Evolutionary conservation across 2,797 vertebrate species (phyloP).

Genomic region (Nyctalus aviator): DNA sequence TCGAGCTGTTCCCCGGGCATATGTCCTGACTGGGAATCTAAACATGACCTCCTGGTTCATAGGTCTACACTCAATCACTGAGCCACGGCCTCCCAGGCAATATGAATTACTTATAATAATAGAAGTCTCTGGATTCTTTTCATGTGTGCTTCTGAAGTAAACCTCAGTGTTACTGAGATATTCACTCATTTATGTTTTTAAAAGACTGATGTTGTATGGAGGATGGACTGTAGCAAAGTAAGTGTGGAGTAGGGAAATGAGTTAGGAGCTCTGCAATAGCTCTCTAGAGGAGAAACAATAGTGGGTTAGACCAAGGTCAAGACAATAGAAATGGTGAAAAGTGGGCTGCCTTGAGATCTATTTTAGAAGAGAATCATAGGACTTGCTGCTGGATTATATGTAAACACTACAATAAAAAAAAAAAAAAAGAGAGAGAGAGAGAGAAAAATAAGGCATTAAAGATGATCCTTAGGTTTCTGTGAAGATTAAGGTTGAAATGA

Average conservation of each 20-base stretch:
- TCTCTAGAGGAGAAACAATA: neutral
- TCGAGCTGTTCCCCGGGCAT: too few relatives aligned
- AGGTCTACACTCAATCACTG: too few relatives aligned
- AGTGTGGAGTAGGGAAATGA: neutral
- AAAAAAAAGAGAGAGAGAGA: neutral
- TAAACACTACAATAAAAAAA: neutral
- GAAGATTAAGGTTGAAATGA: neutral
- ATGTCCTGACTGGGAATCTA: too few relatives aligned
- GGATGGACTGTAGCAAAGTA: neutral
- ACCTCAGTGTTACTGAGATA: neutral
- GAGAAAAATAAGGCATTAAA: conserved; percentile 42
- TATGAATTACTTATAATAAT: neutral
- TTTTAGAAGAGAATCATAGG: conserved; percentile 19
- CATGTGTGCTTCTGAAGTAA: conserved; percentile 30
- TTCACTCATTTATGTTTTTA: conserved; percentile 35
- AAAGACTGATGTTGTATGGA: conserved; percentile 18
- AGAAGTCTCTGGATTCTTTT: conserved; percentile 30
- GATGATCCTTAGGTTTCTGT: conserved; percentile 39
- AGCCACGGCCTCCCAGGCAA: neutral
- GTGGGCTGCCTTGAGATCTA: neutral
- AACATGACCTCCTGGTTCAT: too few relatives aligned
- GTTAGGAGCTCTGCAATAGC: neutral
- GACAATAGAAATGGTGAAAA: conserved; percentile 3
- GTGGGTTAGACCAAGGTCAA: neutral
- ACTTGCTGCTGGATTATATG: conserved; percentile 26